Evolutionary conservation across 2,888 invertebrate species (phyloP).

Genomic region (Chydorus sphaericus): DNA sequence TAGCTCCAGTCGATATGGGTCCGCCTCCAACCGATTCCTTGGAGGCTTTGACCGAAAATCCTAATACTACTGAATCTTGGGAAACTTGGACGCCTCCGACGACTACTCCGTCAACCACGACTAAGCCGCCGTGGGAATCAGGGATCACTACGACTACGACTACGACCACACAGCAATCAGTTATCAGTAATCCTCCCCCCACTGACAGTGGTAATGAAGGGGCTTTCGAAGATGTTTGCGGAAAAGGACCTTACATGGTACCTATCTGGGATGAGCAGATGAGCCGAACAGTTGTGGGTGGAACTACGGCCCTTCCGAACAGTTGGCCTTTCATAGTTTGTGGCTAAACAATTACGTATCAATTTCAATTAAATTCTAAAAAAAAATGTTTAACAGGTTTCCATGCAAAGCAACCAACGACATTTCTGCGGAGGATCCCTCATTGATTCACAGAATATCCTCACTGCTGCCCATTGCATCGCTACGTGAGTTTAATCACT

Average conservation of each 20-base stretch:
- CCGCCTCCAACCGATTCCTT: too few relatives aligned
- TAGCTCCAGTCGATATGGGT: too few relatives aligned
- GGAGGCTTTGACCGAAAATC: too few relatives aligned
- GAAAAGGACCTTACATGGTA: slow-evolving; percentile 25
- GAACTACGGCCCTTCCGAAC: slow-evolving; percentile 59
- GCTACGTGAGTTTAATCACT: slow-evolving; percentile 50
- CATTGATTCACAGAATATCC: slow-evolving; percentile 58
- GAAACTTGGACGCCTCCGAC: slow-evolving; percentile 7
- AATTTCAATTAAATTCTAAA: too few relatives aligned
- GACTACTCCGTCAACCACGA: background rate
- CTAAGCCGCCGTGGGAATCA: background rate
- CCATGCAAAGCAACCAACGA: slow-evolving; percentile 62
- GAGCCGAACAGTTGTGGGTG: slow-evolving; percentile 72
- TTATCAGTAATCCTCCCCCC: slow-evolving; percentile 15
- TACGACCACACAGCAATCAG: too few relatives aligned
- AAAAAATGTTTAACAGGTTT: slow-evolving; percentile 37
- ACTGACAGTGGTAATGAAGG: background rate
- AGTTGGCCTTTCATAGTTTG: slow-evolving; percentile 62
- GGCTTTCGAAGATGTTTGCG: background rate
- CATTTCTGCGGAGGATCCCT: slow-evolving; percentile 81
- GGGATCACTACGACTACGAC: slow-evolving; percentile 14
- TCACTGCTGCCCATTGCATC: slow-evolving; percentile 78
- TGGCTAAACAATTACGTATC: too few relatives aligned
- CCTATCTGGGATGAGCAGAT: slow-evolving; percentile 72
- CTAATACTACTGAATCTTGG: too few relatives aligned